Base-by-base conservation (phyloP, 2,113 vertebrate species). In the Sander lucioperca region DNA sequence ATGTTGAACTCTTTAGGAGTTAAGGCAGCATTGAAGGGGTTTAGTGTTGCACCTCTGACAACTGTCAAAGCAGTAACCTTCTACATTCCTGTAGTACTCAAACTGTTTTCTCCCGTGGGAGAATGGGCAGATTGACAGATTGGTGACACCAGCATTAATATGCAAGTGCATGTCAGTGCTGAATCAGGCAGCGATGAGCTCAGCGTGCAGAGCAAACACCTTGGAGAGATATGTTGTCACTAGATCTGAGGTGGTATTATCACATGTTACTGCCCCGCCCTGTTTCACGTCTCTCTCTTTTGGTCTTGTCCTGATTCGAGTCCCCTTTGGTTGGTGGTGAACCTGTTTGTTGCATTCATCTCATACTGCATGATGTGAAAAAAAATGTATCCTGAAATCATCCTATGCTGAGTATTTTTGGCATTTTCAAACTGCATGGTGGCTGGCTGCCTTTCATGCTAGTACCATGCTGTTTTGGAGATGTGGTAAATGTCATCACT, bases 271-370 rank as follows among this genome's bases (percentile, higher is more conserved):
- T 36, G 80, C 76, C 76, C 77, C 80, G 23, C 86, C 80, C 80
- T 33, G 39, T 79, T 80, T 77, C 30, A 3, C 77, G 75, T 47
- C 70, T 47, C 70, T 54, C 51, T 79, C 54, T 88, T 70, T 77
- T 68, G 72, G 65, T 70, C 39, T 86, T n/a, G 47, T 79, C 80
- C 79, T 63, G 73, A 71, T 61, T 87, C 83, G 83, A 85, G 69
- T 91, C 74, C 64, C 80, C 54, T 63, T 78, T 78, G 90, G 87
- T 94, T 94, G 92, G 94, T 94, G 91, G 88, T 45, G 76, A 95
- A 82, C 90, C 36, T 95, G 93, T 95, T 94, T 94, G 94, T 95
- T 94, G 68, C 93, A 84, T 89, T 94, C 96, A 96, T 96, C 94
- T 96, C 96, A 96, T 96, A 75, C 94, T 93, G 91, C 96, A 96